Evolutionary conservation across 2,113 vertebrate species (phyloP).

Genomic region (Bubo blakistoni): DNA sequence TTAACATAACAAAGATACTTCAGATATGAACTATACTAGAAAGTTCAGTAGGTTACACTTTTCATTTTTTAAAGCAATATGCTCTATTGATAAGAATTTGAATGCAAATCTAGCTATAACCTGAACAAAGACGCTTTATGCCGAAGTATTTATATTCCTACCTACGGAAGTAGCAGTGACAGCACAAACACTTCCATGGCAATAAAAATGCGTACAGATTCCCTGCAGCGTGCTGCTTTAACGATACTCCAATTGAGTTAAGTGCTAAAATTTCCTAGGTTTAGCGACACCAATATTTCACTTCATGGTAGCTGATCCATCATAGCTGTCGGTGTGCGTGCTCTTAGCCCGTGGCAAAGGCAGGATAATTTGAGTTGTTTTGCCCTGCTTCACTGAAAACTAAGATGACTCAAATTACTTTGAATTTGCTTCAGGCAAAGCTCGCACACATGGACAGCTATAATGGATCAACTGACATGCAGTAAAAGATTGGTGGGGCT

Average conservation of each 20-base stretch:
- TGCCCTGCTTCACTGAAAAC: conserved; percentile 47
- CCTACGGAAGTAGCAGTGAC: not conserved
- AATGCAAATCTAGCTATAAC: not conserved
- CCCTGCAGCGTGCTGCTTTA: not conserved
- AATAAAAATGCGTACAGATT: not conserved
- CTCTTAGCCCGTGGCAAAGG: conserved; percentile 12
- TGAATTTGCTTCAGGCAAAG: not conserved
- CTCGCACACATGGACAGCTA: not conserved
- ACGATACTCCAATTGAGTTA: not conserved
- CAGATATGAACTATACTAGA: not conserved
- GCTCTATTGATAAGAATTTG: not conserved
- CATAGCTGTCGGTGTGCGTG: not conserved
- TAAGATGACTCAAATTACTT: conserved; percentile 48
- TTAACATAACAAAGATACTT: not conserved
- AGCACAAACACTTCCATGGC: not conserved
- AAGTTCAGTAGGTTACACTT: not conserved
- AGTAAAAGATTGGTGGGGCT: not conserved
- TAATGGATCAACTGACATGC: not conserved
- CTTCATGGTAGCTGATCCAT: conserved; percentile 28
- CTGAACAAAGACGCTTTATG: not conserved
- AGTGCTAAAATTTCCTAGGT: conserved; percentile 8
- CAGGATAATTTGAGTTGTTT: conserved; percentile 36
- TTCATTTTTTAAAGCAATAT: not conserved
- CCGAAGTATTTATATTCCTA: not conserved
- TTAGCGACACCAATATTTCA: conserved; percentile 5